phyloP scores from a whole-genome alignment of 2,797 vertebrate genomes.

The Apogon talboti region DNA sequence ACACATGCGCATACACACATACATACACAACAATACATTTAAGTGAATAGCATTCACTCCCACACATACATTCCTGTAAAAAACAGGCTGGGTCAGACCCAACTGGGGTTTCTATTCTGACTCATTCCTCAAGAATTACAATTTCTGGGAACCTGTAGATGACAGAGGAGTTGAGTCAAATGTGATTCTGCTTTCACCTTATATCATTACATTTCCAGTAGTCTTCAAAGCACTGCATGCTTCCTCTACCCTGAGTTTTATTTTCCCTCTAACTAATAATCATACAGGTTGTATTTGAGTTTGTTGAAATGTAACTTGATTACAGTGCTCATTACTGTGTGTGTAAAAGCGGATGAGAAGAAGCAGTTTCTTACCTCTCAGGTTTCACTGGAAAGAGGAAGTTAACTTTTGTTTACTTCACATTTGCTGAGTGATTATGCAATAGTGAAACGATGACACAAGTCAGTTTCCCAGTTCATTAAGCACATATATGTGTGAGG shows the following conservation, averaged over 20 bases:
- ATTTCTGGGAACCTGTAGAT: slow-evolving; percentile 28
- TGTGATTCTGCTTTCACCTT: not conserved
- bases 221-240: not conserved
- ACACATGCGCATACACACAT: slow-evolving; percentile 36
- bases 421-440: slow-evolving; percentile 57
- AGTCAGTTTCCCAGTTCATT: slow-evolving; percentile 12
- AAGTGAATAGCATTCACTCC: slow-evolving; percentile 27
- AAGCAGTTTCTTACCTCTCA: slow-evolving; percentile 27
- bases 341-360: slow-evolving; percentile 23
- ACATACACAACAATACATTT: slow-evolving; percentile 22
- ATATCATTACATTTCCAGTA: not conserved
- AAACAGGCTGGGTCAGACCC: slow-evolving; percentile 52
- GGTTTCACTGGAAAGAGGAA: slow-evolving; percentile 59
- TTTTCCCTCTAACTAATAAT: not conserved
- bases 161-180: slow-evolving; percentile 32
- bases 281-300: not conserved
- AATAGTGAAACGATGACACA: slow-evolving; percentile 50
- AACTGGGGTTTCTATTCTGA: slow-evolving; percentile 40
- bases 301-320: not conserved
- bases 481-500: slow-evolving; percentile 5
- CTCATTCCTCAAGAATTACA: slow-evolving; percentile 51
- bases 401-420: slow-evolving; percentile 69
- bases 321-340: not conserved
- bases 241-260: not conserved
- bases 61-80: slow-evolving; percentile 52